phyloP scores from a whole-genome alignment of 2,888 invertebrate species.

The Teleogryllus oceanicus region DNA sequence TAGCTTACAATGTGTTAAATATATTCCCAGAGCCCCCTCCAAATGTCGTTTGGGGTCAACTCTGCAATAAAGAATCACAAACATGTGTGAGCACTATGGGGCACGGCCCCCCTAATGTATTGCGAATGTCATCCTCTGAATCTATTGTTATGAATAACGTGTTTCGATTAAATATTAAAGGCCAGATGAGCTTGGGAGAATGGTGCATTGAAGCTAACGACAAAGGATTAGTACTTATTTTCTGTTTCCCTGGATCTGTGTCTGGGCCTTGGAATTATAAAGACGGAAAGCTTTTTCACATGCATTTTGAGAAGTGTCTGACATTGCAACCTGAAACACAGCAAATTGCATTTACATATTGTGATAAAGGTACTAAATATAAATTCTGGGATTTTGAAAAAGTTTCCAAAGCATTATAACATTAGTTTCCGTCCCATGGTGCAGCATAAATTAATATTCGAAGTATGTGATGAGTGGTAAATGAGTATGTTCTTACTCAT shows the following conservation, averaged over 20 bases:
- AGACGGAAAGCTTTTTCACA: conserved; percentile 48
- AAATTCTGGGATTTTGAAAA: too few species aligned
- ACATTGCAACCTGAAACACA: too few species aligned
- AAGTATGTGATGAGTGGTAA: too few species aligned
- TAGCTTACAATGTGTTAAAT: conserved; percentile 91
- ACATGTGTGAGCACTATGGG: conserved; percentile 93
- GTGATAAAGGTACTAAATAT: too few species aligned
- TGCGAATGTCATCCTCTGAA: conserved; percentile 90
- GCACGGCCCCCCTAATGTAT: conserved; percentile 82
- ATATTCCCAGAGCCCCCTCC: conserved; percentile 93
- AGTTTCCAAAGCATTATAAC: too few species aligned
- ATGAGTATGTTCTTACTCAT: too few species aligned
- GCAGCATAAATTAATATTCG: too few species aligned
- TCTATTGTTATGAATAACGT: conserved; percentile 90
- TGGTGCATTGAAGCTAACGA: conserved; percentile 88
- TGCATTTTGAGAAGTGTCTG: too few species aligned
- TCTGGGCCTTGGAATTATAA: conserved; percentile 95
- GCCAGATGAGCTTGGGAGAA: conserved; percentile 80
- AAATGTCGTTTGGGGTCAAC: conserved; percentile 86
- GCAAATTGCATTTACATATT: too few species aligned
- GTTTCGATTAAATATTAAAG: conserved; percentile 33
- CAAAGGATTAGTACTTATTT: conserved; percentile 80
- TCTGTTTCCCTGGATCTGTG: conserved; percentile 87
- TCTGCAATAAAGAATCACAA: conserved; percentile 74
- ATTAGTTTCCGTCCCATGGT: too few species aligned